Base-by-base conservation (phyloP, 2,113 vertebrate species). In the Oncorhynchus keta region DNA sequence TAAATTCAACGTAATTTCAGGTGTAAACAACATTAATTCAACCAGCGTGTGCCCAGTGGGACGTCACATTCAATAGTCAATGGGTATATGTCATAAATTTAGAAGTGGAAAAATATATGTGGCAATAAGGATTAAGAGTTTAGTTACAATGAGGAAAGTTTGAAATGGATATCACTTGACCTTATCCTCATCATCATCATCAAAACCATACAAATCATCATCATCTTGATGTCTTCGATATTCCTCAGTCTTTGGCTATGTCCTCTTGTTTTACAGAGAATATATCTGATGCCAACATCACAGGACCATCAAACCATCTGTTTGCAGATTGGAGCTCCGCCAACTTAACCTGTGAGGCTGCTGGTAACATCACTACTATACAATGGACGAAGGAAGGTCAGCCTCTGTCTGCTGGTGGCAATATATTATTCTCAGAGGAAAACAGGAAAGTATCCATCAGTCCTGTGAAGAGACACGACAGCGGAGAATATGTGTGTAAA, bases 321-420 rank as follows among this genome's bases (percentile, higher is more conserved):
- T 66, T 74, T 22, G 79, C 67, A 64, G 18, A 64, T 30, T 7
- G 18, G 20, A 79, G 48, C 16, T 70, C 26, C 8, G 61, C 24
- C 28, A 76, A 13, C 39, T 61, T 85, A 32, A 83, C 28, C 51
- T 83, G 84, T 48, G 7, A 26, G 3, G 73, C 64, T 66, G 32
- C 20, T n/a, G 78, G 74, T 13, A 32, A 24, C 30, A 66, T 75
- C 32, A 59, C 1, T 45, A 24, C 20, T n/a, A 79, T 20, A 70
- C 32, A 77, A 3, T 83, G 81, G 84, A 72, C 48, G 57, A 83
- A 83, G 61, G 77, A 74, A 28, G 51, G 57, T 55, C 32, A 68
- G 20, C 66, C 67, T 61, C 62, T 86, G 45, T 12, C 9, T 51
- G 16, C 67, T 16, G 77, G 70, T 39, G 59, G 51, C 82, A 83